A percentile compares a stretch with the other conserved stretches of the same genome.
These are phyloP conservation scores for Noctilio leporinus DNA, from an alignment of 2,113 vertebrate genomes.

Conservation along the genomic window DNA sequence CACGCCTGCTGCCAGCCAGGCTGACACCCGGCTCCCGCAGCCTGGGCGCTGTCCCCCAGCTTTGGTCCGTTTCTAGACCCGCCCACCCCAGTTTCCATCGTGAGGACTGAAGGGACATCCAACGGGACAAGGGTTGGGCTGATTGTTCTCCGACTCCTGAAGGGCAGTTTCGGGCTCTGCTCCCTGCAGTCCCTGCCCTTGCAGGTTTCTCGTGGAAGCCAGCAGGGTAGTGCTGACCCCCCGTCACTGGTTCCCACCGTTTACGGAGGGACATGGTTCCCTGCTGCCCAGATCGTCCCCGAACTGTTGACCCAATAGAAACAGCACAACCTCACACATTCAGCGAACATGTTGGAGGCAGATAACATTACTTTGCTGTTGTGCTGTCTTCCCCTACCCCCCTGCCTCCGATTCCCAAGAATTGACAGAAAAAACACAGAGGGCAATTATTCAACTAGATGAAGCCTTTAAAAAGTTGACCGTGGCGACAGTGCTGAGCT, in stretches of 20 bases:
- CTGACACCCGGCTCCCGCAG: too few species aligned
- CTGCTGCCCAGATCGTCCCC: neutral
- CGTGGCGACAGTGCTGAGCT: neutral
- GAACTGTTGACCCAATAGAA: neutral
- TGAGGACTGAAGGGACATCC: neutral
- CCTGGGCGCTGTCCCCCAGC: neutral
- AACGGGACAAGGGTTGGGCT: too few species aligned
- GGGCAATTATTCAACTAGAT: neutral
- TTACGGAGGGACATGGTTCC: neutral
- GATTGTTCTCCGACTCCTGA: neutral
- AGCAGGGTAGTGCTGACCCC: neutral
- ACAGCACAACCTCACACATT: neutral
- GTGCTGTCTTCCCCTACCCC: too few species aligned
- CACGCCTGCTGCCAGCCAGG: neutral
- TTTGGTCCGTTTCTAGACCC: neutral
- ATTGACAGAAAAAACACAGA: neutral
- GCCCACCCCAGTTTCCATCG: too few species aligned
- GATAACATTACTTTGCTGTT: neutral
- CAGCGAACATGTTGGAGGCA: neutral
- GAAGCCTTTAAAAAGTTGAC: neutral
- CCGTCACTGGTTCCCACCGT: neutral
- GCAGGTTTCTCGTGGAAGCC: neutral
- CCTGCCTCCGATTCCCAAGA: neutral
- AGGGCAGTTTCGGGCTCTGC: rapidly evolving
- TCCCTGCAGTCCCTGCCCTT: neutral